These are phyloP conservation scores for Noctua janthe DNA, from an alignment of 2,888 invertebrate genomes.

Conservation along the genomic window DNA sequence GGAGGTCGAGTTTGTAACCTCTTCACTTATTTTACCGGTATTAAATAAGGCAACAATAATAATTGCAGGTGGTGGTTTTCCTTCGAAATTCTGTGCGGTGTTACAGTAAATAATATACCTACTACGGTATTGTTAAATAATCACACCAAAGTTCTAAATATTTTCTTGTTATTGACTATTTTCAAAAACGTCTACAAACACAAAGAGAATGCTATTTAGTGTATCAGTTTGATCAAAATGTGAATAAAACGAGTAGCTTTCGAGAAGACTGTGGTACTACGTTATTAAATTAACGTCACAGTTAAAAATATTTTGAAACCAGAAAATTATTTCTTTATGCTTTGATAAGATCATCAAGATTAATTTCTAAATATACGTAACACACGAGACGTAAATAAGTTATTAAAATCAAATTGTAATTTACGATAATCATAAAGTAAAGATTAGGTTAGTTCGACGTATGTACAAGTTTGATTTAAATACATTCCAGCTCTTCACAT, in stretches of 20 bases:
- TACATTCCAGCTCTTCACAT: constrained; percentile 80
- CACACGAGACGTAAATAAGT: constrained; percentile 84
- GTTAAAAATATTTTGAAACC: constrained; percentile 72
- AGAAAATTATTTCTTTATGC: constrained; percentile 73
- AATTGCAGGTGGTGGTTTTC: not conserved
- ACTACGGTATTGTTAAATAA: not conserved
- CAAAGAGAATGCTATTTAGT: constrained; percentile 23
- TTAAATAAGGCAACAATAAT: not conserved
- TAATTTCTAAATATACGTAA: constrained; percentile 78
- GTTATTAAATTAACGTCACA: constrained; percentile 56
- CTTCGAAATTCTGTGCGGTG: not conserved
- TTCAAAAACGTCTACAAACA: constrained; percentile 8
- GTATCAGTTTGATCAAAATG: constrained; percentile 48
- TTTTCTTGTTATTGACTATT: not conserved
- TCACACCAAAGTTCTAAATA: not conserved
- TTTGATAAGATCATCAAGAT: constrained; percentile 80
- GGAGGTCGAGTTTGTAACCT: not conserved
- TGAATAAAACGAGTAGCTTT: constrained; percentile 29
- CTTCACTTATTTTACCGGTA: not conserved
- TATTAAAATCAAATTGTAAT: constrained; percentile 88
- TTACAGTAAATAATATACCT: not conserved
- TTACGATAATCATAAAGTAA: constrained; percentile 88
- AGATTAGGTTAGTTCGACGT: constrained; percentile 82
- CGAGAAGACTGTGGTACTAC: not conserved
- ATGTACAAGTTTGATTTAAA: constrained; percentile 82